phyloP scores from a whole-genome alignment of 2,113 vertebrate species.

The Ptilonorhynchus violaceus region DNA sequence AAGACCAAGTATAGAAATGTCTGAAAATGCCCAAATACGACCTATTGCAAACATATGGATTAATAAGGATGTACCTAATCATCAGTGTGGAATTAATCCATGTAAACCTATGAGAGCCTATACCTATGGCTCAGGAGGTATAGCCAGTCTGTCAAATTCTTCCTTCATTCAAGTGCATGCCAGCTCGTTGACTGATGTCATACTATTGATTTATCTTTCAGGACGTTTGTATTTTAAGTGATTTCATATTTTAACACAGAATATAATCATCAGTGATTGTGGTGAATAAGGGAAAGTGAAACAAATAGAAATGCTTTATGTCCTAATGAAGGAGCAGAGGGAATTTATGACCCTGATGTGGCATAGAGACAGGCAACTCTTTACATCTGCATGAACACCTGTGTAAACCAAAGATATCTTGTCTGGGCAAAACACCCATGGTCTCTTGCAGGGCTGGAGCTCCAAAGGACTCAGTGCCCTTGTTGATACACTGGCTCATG shows the following conservation, averaged over 20 bases:
- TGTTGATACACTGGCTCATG: neutral
- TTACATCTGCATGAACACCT: neutral
- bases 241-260: neutral
- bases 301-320: neutral
- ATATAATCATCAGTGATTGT: neutral
- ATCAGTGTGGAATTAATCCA: neutral
- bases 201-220: neutral
- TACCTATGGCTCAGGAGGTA: neutral
- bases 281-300: neutral
- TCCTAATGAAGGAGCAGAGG: neutral
- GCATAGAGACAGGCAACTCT: neutral
- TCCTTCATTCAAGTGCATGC: neutral
- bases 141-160: neutral
- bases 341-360: neutral
- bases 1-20: neutral
- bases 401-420: neutral
- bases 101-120: neutral
- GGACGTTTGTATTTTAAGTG: neutral
- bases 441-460: neutral
- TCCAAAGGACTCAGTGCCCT: neutral
- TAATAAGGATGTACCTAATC: neutral
- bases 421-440: neutral
- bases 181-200: neutral
- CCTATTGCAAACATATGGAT: neutral
- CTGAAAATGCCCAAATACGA: neutral